These are phyloP conservation scores for Antheraea yamamai DNA, from an alignment of 2,888 invertebrate species.

Conservation along the genomic window DNA sequence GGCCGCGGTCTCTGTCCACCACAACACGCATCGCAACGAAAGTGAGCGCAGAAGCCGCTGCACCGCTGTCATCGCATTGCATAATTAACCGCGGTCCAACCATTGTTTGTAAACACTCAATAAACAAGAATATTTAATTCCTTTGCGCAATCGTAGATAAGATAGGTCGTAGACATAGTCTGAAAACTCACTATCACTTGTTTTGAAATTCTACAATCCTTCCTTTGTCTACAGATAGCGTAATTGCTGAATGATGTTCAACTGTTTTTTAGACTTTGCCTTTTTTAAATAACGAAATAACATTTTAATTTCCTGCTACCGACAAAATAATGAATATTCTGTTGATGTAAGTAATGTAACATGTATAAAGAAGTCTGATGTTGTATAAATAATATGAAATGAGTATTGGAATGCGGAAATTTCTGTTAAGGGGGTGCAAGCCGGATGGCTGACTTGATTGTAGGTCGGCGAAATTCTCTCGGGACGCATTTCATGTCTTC, in stretches of 20 bases:
- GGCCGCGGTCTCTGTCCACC: conserved; percentile 21
- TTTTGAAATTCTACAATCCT: background rate
- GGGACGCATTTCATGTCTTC: conserved; percentile 51
- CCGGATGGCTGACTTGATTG: conserved; percentile 49
- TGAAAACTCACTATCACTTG: background rate
- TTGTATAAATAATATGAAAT: conserved; percentile 5
- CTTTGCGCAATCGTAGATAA: conserved; percentile 65
- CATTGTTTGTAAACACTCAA: conserved; percentile 79
- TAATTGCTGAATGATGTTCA: conserved; percentile 17
- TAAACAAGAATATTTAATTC: conserved; percentile 58
- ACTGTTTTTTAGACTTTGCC: conserved; percentile 15
- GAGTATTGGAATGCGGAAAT: conserved; percentile 45
- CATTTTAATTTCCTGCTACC: background rate
- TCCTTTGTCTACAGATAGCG: conserved; percentile 3
- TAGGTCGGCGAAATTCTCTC: conserved; percentile 64
- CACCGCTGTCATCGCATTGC: conserved; percentile 72
- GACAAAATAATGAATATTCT: background rate
- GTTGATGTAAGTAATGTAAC: conserved; percentile 7
- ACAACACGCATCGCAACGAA: conserved; percentile 66
- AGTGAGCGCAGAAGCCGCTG: conserved; percentile 69
- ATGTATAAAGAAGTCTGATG: conserved; percentile 6
- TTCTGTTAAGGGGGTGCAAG: conserved; percentile 45
- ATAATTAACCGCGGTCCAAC: conserved; percentile 75
- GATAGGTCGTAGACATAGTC: conserved; percentile 45
- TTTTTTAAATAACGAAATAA: background rate